phyloP scores from a whole-genome alignment of 2,113 vertebrate species.

The Trogon surrucura region DNA sequence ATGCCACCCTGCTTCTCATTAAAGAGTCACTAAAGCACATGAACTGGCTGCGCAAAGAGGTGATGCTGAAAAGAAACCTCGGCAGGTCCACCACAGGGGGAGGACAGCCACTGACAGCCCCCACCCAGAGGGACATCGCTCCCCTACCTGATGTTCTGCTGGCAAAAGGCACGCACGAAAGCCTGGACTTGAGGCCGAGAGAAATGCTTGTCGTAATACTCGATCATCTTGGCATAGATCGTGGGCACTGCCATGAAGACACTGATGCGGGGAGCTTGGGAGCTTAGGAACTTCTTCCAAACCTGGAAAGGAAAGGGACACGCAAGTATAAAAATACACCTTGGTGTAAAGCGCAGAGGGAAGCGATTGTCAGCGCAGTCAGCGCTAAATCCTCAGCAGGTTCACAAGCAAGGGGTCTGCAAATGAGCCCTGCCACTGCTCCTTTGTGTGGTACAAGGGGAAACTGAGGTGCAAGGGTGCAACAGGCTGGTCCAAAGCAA shows the following conservation, averaged over 20 bases:
- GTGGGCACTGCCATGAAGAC: slow-evolving; percentile 98
- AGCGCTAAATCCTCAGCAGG: neutral
- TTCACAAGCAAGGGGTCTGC: neutral
- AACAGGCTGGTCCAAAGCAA: neutral
- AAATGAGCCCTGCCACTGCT: neutral
- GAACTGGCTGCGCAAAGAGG: neutral
- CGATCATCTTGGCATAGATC: slow-evolving; percentile 89
- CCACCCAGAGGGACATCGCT: neutral
- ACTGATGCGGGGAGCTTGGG: slow-evolving; percentile 76
- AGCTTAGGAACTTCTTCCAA: slow-evolving; percentile 85
- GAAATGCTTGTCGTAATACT: slow-evolving; percentile 85
- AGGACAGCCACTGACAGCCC: neutral
- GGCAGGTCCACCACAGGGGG: fast-evolving
- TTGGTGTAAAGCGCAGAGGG: neutral
- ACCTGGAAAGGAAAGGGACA: slow-evolving; percentile 76
- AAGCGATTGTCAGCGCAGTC: neutral
- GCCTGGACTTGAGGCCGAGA: slow-evolving; percentile 84
- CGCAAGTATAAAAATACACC: fast-evolving
- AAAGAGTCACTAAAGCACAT: neutral
- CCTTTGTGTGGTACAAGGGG: fast-evolving
- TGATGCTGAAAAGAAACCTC: neutral
- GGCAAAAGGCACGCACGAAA: slow-evolving; percentile 87
- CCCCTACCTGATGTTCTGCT: slow-evolving; percentile 87
- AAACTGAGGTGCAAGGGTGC: neutral
- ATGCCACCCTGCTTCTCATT: neutral